Evolutionary conservation across 2,888 invertebrate species (phyloP), one percentile per base, ranked within the genome.

Genomic region (Podabrus alpinus): DNA sequence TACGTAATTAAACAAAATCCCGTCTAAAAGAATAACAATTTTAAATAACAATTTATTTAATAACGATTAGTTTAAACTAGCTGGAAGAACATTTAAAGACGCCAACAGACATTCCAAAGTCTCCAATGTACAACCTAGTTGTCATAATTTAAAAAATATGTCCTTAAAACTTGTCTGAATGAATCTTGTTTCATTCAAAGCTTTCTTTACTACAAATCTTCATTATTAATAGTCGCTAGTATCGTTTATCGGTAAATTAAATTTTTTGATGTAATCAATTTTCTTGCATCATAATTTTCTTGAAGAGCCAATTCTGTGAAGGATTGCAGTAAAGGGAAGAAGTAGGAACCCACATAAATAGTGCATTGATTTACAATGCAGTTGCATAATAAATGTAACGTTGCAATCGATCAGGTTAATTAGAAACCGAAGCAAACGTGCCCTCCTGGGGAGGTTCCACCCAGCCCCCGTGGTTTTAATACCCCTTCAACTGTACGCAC

Each of bases 381-480:
- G 82, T 82, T 82, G 82, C 81, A 82, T 81, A 82, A 80, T 78
- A 80, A 78, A 73, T 73, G 76, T 78, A 79, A 75, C 79, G 79
- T 80, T 81, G 85, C 84, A 83, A 85, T 85, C 85, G 84, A 85
- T 86, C 85, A 85, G 85, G 82, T 85, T 86, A 85, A 86, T 86
- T 86, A 85, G 85, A 86, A 86, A 85, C 83, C 81, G 84, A 85
- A 85, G 82, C 83, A 81, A 80, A 81, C 80, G 81, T 77, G 82
- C 81, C 82, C 83, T 83, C 84, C 83, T 78, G 81, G 78, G 70
- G 82, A 19, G 82, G 82, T 80, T 81, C 82, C 83, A 81, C 83
- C 84, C 82, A 83, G 78, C 83, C 82, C 84, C 83, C 79, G 83
- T 78, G 78, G 82, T 76, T 77, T 77, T 79, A 77, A 78, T 80